These are phyloP conservation scores for Hydrophis major DNA, from an alignment of 2,797 vertebrate genomes.

Conservation along the genomic window DNA sequence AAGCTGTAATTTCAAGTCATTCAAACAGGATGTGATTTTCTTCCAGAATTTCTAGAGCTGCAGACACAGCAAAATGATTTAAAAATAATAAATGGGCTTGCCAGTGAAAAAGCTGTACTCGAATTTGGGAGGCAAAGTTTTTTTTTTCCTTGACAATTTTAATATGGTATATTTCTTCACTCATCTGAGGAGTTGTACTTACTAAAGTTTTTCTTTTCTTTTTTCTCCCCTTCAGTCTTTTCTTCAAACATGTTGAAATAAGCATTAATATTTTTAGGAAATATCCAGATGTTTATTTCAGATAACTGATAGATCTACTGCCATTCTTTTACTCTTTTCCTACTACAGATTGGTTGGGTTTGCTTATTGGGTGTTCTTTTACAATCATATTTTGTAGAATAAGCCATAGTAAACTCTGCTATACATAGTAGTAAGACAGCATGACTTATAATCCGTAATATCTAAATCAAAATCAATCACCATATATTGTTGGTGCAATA, in stretches of 20 bases:
- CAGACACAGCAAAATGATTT: constrained; percentile 22
- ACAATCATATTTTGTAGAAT: background rate
- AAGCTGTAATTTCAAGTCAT: constrained; percentile 50
- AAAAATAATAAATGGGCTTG: constrained; percentile 40
- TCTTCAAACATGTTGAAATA: background rate
- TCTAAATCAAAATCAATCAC: background rate
- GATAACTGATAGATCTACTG: background rate
- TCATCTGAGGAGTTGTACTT: constrained; percentile 10
- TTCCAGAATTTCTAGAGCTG: constrained; percentile 33
- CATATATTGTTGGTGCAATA: background rate
- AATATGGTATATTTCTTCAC: constrained; percentile 16
- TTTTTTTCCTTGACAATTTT: constrained; percentile 1
- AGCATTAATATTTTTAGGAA: background rate
- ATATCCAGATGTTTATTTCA: background rate
- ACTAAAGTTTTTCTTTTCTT: background rate
- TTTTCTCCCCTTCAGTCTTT: background rate
- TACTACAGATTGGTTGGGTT: background rate
- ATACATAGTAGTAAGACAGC: background rate
- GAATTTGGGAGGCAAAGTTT: constrained; percentile 24
- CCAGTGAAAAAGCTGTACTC: background rate
- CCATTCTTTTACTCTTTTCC: background rate
- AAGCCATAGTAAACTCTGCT: background rate
- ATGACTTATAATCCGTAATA: background rate
- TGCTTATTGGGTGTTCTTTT: background rate
- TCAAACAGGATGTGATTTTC: constrained; percentile 39